Conservation (phyloP, 2,797 vertebrate species). For the Cottoperca gobio region DNA sequence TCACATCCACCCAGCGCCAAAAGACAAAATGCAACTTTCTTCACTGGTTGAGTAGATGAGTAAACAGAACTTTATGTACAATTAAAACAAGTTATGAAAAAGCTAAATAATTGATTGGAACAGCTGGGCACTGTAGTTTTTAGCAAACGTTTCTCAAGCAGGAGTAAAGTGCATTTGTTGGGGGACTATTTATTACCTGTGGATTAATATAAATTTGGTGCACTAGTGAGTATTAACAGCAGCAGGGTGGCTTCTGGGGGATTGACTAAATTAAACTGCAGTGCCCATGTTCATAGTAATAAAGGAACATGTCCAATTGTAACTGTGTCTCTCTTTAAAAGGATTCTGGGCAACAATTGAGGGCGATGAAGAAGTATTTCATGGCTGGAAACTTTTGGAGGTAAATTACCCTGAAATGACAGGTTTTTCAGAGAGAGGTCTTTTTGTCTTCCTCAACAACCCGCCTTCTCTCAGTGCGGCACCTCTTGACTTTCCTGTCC, state of each 20-base stretch:
- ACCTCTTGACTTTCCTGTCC: slow-evolving; percentile 73
- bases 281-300: neutral
- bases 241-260: neutral
- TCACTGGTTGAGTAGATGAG: neutral
- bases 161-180: neutral
- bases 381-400: slow-evolving; percentile 19
- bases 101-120: neutral
- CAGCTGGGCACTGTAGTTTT: neutral
- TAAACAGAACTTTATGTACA: neutral
- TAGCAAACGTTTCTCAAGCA: neutral
- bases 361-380: slow-evolving; percentile 9
- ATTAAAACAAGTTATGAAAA: neutral
- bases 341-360: neutral
- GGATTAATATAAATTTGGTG: neutral
- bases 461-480: slow-evolving; percentile 57
- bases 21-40: neutral
- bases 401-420: slow-evolving; percentile 10
- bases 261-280: neutral
- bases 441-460: slow-evolving; percentile 33
- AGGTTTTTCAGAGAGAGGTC: neutral
- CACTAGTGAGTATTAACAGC: neutral
- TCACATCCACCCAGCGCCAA: too few relatives aligned
- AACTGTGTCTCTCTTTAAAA: neutral
- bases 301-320: neutral
- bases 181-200: neutral